These are phyloP conservation scores for Corbicula japonica DNA, from an alignment of 2,888 invertebrate species.

Conservation along the genomic window DNA sequence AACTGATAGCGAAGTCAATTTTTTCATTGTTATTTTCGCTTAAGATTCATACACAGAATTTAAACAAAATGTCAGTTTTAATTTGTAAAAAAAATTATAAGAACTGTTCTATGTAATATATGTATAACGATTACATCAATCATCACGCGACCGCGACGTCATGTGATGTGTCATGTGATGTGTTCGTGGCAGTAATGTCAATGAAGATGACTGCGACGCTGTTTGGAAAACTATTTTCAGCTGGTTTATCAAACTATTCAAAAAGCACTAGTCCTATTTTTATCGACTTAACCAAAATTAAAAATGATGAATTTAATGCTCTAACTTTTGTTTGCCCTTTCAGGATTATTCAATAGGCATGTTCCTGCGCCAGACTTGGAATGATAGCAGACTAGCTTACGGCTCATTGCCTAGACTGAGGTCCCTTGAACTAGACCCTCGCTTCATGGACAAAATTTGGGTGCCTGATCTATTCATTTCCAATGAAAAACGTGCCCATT, in stretches of 20 bases:
- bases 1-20: background rate
- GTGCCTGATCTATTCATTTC: constrained; percentile 82
- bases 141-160: no score
- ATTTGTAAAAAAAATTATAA: background rate
- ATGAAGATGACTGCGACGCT: background rate
- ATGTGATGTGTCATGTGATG: background rate
- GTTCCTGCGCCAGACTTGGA: constrained; percentile 79
- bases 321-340: background rate
- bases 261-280: background rate
- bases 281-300: background rate
- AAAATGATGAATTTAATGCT: background rate
- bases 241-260: background rate
- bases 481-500: constrained; percentile 81
- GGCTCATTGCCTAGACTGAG: constrained; percentile 59
- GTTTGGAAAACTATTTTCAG: background rate
- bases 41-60: background rate
- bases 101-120: background rate
- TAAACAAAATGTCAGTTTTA: background rate
- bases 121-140: background rate
- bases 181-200: background rate
- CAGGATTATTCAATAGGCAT: constrained; percentile 79
- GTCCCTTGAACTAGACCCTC: constrained; percentile 78
- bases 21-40: background rate
- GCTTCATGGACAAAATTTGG: constrained; percentile 79
- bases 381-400: constrained; percentile 72